phyloP scores from a whole-genome alignment of 2,888 invertebrate genomes.

The Eremobia ochroleuca region DNA sequence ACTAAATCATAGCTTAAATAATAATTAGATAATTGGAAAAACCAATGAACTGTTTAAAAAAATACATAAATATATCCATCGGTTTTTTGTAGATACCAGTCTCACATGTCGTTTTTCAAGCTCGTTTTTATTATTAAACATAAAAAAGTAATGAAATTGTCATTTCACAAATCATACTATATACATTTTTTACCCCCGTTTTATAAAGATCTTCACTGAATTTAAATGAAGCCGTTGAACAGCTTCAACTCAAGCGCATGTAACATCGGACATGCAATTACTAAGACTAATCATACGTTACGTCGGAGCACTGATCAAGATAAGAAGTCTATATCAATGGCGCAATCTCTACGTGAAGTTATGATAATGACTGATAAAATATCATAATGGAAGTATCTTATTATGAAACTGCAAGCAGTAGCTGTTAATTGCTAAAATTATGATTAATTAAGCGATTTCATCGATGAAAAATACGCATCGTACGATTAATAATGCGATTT shows the following conservation, averaged over 20 bases:
- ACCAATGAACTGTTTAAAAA: background rate
- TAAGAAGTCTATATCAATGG: conserved; percentile 23
- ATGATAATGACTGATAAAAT: conserved; percentile 45
- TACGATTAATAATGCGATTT: conserved; percentile 10
- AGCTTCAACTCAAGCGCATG: conserved; percentile 8
- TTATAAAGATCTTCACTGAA: conserved; percentile 32
- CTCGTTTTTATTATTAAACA: conserved; percentile 1
- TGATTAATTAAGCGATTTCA: conserved; percentile 2
- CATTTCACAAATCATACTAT: background rate
- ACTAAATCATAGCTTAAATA: background rate
- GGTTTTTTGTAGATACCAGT: background rate
- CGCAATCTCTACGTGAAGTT: conserved; percentile 35
- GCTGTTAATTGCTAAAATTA: conserved; percentile 8
- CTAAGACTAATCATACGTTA: conserved; percentile 41
- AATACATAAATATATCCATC: background rate
- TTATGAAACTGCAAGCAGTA: conserved; percentile 26
- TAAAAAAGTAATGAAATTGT: conserved; percentile 3
- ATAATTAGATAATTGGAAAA: background rate
- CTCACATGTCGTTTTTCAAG: background rate
- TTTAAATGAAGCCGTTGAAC: conserved; percentile 38
- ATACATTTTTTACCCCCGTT: background rate
- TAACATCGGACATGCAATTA: conserved; percentile 18
- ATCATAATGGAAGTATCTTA: conserved; percentile 18
- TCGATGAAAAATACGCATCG: conserved; percentile 11
- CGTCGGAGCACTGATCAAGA: conserved; percentile 21